These are phyloP conservation scores for Dermolepida albohirtum DNA, from an alignment of 2,888 invertebrate genomes.

Conservation along the genomic window DNA sequence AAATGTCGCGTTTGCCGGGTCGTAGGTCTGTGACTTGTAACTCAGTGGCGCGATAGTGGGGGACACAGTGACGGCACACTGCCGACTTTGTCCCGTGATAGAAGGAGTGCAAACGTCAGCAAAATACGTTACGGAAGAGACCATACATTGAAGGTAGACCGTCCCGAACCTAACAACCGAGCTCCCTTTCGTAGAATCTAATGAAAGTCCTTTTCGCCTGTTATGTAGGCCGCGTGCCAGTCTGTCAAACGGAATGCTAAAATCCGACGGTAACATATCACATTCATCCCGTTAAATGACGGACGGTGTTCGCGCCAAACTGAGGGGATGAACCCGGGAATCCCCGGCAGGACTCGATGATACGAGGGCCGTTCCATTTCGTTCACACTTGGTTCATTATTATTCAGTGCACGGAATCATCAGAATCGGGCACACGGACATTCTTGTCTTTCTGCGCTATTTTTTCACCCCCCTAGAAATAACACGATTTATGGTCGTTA, in stretches of 20 bases:
- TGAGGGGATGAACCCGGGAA: conserved; percentile 26
- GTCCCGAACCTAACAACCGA: conserved; percentile 25
- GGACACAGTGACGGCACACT: conserved; percentile 20
- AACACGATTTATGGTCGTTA: conserved; percentile 62
- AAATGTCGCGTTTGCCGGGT: conserved; percentile 55
- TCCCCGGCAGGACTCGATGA: conserved; percentile 33
- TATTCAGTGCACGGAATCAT: conserved; percentile 62
- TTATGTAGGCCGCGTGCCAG: conserved; percentile 52
- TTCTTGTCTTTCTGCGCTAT: conserved; percentile 64
- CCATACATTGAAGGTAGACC: conserved; percentile 20
- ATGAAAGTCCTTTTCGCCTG: conserved; percentile 51
- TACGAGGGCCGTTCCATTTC: conserved; percentile 30
- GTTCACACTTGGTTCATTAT: conserved; percentile 56
- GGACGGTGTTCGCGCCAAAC: conserved; percentile 40
- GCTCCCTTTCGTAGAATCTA: conserved; percentile 47
- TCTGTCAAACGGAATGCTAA: conserved; percentile 54
- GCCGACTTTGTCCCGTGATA: conserved; percentile 19
- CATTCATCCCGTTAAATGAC: conserved; percentile 57
- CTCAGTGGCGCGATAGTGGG: conserved; percentile 14
- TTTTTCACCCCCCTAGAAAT: conserved; percentile 60
- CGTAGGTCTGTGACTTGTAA: conserved; percentile 37
- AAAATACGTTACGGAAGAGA: conserved; percentile 34
- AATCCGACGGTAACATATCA: conserved; percentile 56
- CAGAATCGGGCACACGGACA: conserved; percentile 63
- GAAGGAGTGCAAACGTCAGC: conserved; percentile 41